Evolutionary conservation across 1,140 invertebrate genomes (phyloP).

Genomic region (Sminthurides bifidus): DNA sequence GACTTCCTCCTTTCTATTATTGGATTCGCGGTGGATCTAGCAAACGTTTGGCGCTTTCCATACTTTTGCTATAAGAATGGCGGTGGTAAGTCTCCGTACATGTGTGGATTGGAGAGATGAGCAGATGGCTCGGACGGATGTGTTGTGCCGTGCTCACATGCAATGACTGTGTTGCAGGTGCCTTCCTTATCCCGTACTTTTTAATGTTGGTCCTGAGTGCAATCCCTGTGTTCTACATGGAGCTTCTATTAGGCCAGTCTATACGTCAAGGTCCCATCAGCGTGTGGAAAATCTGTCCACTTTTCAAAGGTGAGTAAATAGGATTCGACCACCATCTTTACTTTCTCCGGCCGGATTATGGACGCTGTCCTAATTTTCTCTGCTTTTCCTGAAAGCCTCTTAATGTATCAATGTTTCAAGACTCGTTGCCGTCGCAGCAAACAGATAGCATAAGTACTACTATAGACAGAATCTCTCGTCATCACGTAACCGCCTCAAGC

Average conservation of each 20-base stretch:
- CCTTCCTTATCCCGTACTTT: conserved; percentile 63
- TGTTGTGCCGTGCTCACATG: no score
- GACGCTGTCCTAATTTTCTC: no score
- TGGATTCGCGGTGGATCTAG: conserved; percentile 79
- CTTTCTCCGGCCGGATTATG: no score
- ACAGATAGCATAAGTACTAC: no score
- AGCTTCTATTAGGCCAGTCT: conserved; percentile 75
- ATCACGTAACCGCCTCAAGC: no score
- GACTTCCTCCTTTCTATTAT: conserved; percentile 90
- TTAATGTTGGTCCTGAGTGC: conserved; percentile 65
- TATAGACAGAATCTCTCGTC: no score
- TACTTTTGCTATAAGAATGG: conserved; percentile 69
- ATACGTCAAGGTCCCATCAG: conserved; percentile 63
- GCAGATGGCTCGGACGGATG: no score
- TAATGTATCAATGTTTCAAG: no score
- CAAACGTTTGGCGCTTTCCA: conserved; percentile 76
- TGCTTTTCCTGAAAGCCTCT: no score
- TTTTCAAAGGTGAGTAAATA: conserved; percentile 72
- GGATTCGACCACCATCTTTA: no score
- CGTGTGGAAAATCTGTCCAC: conserved; percentile 71
- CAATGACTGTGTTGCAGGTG: conserved; percentile 43
- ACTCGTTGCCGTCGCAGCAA: no score
- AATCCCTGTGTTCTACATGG: conserved; percentile 78
- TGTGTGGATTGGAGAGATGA: no score
- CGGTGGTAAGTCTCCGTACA: conserved; percentile 43